phyloP scores from a whole-genome alignment of 1,140 invertebrate species.

The Chelonus insularis region DNA sequence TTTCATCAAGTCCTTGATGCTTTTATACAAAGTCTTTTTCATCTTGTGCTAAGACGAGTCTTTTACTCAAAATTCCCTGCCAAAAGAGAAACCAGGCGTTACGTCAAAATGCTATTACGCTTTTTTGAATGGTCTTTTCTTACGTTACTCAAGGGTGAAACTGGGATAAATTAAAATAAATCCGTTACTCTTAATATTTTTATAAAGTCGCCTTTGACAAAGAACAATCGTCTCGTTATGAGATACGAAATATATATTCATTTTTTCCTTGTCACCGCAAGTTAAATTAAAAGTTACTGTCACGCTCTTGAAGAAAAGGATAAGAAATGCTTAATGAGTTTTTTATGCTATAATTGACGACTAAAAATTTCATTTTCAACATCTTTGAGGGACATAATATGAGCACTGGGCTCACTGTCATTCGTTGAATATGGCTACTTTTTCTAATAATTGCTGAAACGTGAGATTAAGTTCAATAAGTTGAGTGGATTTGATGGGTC shows the following conservation, averaged over 20 bases:
- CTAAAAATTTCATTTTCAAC: too few species aligned
- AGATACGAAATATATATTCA: neutral
- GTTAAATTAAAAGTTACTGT: neutral
- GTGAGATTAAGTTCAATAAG: too few species aligned
- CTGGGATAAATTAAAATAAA: slow-evolving; percentile 10
- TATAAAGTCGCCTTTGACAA: neutral
- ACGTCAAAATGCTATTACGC: slow-evolving; percentile 16
- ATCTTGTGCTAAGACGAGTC: neutral
- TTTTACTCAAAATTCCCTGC: neutral
- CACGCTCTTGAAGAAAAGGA: neutral
- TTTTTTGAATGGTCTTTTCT: neutral
- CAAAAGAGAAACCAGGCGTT: slow-evolving; percentile 1
- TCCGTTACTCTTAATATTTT: slow-evolving; percentile 16
- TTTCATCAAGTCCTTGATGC: neutral
- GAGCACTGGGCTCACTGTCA: too few species aligned
- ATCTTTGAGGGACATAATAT: too few species aligned
- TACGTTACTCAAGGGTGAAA: neutral
- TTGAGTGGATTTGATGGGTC: too few species aligned
- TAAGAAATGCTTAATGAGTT: too few species aligned
- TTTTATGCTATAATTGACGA: too few species aligned
- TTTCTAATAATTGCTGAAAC: too few species aligned
- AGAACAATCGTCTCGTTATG: slow-evolving; percentile 10
- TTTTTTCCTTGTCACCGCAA: neutral
- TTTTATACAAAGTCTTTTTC: neutral
- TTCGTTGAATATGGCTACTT: too few species aligned